Evolutionary conservation across 2,797 vertebrate species (phyloP), one percentile per base, ranked within the genome.

Genomic region (Macropus fuliginosus): DNA sequence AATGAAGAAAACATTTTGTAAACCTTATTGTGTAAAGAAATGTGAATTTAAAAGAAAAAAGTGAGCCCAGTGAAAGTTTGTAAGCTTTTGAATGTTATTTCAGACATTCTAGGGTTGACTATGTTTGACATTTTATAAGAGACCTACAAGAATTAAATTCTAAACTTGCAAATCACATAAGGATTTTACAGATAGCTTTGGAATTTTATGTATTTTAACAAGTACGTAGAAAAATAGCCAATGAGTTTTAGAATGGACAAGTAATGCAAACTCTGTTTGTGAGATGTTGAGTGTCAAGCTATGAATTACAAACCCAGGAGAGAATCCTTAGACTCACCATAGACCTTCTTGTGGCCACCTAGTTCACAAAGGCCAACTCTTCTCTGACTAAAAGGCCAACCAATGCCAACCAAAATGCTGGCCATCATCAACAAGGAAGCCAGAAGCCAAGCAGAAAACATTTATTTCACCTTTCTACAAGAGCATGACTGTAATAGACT

Each of bases 81-180:
- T 34, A 56, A 91, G 21, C 54, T 54, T 27, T 57, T 55, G 3
- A 54, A 54, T 97, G n/a, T 29, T 93, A 13, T n/a, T 91, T 52
- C 90, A 90, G 31, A 31, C 95, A 62, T 92, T 46, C 57, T 96
- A 31, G 29, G 1, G 9, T 92, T 40, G 27, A 11, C 56, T 56
- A 96, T 14, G 57, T 27, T 14, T 10, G 59, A 31, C 16, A 56
- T 55, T 89, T 94, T 74, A 57, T 92, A 96, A 96, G 91, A 89
- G 59, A 92, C 21, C 46, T 56, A 21, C 95, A 55, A 92, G 54
- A 74, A 92, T 81, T 91, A 92, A 94, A 92, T 92, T 91, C 91
- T 3, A 57, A 4, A 52, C 95, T 93, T 94, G 93, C 92, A 21
- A 10, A 46, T 56, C 46, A 91, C 6, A 27, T 52, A 92, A 81